Evolutionary conservation across 2,888 invertebrate species (phyloP).

Genomic region (Nasonovia ribisnigri): DNA sequence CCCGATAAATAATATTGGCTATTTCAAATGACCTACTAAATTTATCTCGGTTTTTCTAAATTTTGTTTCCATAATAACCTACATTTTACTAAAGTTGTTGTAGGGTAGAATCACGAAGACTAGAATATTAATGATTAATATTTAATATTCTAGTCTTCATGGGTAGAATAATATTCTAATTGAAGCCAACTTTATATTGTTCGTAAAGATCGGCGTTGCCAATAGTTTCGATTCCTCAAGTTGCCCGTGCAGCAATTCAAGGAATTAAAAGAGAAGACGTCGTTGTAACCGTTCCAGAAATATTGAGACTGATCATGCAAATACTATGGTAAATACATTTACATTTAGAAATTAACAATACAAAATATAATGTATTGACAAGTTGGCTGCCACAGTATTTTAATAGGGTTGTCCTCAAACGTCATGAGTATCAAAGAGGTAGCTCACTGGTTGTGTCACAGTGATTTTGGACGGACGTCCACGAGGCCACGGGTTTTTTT

Average conservation of each 20-base stretch:
- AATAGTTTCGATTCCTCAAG: conserved; percentile 48
- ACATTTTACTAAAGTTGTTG: background rate
- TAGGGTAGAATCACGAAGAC: background rate
- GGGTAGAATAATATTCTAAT: background rate
- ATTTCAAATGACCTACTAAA: background rate
- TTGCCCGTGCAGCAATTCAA: conserved; percentile 40
- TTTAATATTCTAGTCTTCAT: background rate
- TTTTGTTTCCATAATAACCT: background rate
- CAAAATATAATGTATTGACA: background rate
- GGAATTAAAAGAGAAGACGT: conserved; percentile 43
- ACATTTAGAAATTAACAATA: background rate
- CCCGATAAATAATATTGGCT: background rate
- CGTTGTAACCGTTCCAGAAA: conserved; percentile 54
- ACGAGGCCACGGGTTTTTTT: too few relatives aligned
- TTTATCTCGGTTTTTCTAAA: background rate
- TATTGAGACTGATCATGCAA: conserved; percentile 24
- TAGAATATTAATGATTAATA: background rate
- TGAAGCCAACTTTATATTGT: background rate
- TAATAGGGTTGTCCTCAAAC: too few relatives aligned
- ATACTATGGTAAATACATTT: conserved; percentile 11
- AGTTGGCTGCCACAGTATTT: too few relatives aligned
- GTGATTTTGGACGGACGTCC: too few relatives aligned
- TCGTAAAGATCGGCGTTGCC: conserved; percentile 19
- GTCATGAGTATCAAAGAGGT: too few relatives aligned
- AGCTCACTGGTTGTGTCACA: too few relatives aligned